Conservation (phyloP, 1,140 invertebrate genomes). For the Akabosia matsudoensis region DNA sequence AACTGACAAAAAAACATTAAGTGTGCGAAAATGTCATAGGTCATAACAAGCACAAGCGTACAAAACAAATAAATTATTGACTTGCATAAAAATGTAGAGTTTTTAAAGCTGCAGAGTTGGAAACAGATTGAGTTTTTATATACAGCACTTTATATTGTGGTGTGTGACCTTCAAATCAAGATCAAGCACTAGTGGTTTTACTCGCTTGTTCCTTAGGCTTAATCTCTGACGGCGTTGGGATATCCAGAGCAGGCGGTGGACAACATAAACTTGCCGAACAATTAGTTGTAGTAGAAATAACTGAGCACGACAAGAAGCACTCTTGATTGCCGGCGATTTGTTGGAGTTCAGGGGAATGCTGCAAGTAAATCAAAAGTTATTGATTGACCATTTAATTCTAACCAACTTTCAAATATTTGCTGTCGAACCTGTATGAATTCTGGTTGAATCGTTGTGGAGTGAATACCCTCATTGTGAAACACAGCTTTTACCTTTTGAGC, state of each 20-base stretch:
- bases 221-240: not conserved
- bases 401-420: not conserved
- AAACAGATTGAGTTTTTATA: no score
- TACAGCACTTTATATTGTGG: no score
- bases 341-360: not conserved
- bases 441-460: slow-evolving; percentile 87
- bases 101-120: no score
- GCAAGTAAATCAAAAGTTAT: not conserved
- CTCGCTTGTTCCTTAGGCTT: no score
- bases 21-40: no score
- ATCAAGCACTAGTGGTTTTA: no score
- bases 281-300: not conserved
- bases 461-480: slow-evolving; percentile 89
- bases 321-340: not conserved
- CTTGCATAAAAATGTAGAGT: no score
- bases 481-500: slow-evolving; percentile 91
- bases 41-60: no score
- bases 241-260: not conserved
- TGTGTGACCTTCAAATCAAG: no score
- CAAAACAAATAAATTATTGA: no score
- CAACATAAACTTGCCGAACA: not conserved
- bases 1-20: no score
- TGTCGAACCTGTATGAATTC: slow-evolving; percentile 61
- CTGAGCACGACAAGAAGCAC: not conserved
- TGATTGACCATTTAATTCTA: not conserved